Conservation (phyloP, 2,797 vertebrate species). For the Eulemur rubriventer region DNA sequence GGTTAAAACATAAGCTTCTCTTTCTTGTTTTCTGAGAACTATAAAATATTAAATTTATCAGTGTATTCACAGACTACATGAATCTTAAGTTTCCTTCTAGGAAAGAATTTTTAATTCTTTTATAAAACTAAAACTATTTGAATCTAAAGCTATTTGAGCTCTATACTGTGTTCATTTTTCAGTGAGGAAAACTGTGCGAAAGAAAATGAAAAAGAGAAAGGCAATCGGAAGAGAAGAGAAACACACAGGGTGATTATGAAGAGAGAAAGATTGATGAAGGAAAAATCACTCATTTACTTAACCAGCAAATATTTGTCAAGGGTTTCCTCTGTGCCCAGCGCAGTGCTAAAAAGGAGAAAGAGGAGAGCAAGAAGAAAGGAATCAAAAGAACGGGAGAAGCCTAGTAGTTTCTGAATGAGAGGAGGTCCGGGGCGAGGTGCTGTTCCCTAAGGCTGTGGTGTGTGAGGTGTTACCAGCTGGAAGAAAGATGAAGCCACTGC, state of each 20-base stretch:
- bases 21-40: conserved; percentile 6
- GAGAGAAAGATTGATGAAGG: neutral
- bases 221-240: neutral
- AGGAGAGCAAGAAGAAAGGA: neutral
- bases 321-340: neutral
- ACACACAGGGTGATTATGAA: neutral
- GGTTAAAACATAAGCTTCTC: neutral
- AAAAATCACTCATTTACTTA: neutral
- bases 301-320: neutral
- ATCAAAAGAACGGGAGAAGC: neutral
- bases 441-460: neutral
- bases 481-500: neutral
- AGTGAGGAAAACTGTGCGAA: neutral
- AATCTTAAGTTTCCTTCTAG: neutral
- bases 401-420: neutral
- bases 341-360: neutral
- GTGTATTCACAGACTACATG: neutral
- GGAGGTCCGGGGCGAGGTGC: neutral
- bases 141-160: neutral
- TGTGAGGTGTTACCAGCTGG: neutral
- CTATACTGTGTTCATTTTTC: conserved; percentile 14
- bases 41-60: neutral
- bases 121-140: neutral
- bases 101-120: conserved; percentile 30
- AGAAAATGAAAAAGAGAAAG: neutral